A percentile compares a stretch with the other conserved stretches of the same genome.
Evolutionary conservation across 2,113 vertebrate species (phyloP).

Genomic region (Aphelocoma coerulescens): DNA sequence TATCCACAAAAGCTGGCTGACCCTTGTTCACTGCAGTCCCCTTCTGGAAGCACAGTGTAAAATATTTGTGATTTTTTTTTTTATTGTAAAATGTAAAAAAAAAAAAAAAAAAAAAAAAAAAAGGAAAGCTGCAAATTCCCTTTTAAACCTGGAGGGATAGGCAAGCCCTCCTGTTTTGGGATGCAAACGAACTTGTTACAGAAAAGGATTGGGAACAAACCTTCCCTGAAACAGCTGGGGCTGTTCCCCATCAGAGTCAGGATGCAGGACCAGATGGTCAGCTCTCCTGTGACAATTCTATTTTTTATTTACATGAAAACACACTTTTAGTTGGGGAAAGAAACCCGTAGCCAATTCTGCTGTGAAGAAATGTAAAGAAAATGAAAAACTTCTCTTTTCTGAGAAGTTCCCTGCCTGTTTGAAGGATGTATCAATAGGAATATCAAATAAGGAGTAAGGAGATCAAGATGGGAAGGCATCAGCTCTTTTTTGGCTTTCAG

Average conservation of each 20-base stretch:
- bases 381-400: not conserved
- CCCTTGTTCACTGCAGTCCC: not conserved
- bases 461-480: not conserved
- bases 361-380: not conserved
- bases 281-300: not conserved
- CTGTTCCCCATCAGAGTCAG: not conserved
- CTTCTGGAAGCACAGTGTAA: not conserved
- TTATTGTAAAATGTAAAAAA: not conserved
- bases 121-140: not conserved
- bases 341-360: not conserved
- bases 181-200: not conserved
- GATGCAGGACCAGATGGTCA: not conserved
- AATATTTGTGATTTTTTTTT: not conserved
- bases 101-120: not conserved
- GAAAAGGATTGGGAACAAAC: not conserved
- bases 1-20: not conserved
- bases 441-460: not conserved
- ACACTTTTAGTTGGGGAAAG: not conserved
- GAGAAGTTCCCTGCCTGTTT: not conserved
- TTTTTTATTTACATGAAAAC: not conserved
- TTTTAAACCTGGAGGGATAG: not conserved
- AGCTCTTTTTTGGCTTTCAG: constrained; percentile 6
- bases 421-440: not conserved
- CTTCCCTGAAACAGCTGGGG: not conserved
- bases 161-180: not conserved